Conservation (phyloP, 2,797 vertebrate genomes). For the Chelon labrosus region DNA sequence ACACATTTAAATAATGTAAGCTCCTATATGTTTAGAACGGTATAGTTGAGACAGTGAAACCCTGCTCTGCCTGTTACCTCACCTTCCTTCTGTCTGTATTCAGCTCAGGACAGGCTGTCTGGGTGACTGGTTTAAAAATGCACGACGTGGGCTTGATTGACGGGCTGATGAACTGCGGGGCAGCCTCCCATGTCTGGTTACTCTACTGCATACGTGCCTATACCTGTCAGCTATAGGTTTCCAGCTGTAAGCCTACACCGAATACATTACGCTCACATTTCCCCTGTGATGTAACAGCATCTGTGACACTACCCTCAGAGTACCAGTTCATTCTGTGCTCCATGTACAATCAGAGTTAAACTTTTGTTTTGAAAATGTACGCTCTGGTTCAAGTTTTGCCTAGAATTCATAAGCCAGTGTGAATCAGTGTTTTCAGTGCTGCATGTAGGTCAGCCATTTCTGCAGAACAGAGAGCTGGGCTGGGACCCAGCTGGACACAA, state of each 20-base stretch:
- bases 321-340: no score
- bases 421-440: slow-evolving; percentile 5
- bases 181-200: slow-evolving; percentile 34
- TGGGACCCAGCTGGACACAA: slow-evolving; percentile 51
- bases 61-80: slow-evolving; percentile 16
- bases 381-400: not conserved
- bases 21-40: not conserved
- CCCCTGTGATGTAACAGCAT: slow-evolving; percentile 5
- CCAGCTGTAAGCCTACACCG: slow-evolving; percentile 36
- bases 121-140: slow-evolving; percentile 64
- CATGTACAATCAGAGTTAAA: not conserved
- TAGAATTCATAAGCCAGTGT: slow-evolving; percentile 19
- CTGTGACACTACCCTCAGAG: no score
- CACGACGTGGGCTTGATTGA: slow-evolving; percentile 50
- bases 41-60: slow-evolving; percentile 4
- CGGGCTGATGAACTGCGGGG: slow-evolving; percentile 34
- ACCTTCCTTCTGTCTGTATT: slow-evolving; percentile 19
- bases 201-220: slow-evolving; percentile 10
- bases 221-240: slow-evolving; percentile 9
- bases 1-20: no score
- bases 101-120: slow-evolving; percentile 34
- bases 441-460: slow-evolving; percentile 49
- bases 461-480: slow-evolving; percentile 37
- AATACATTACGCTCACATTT: slow-evolving; percentile 16
- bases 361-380: not conserved